Evolutionary conservation across 2,888 invertebrate species (phyloP), one percentile per base, ranked within the genome.

Genomic region (Peribatodes rhomboidaria): DNA sequence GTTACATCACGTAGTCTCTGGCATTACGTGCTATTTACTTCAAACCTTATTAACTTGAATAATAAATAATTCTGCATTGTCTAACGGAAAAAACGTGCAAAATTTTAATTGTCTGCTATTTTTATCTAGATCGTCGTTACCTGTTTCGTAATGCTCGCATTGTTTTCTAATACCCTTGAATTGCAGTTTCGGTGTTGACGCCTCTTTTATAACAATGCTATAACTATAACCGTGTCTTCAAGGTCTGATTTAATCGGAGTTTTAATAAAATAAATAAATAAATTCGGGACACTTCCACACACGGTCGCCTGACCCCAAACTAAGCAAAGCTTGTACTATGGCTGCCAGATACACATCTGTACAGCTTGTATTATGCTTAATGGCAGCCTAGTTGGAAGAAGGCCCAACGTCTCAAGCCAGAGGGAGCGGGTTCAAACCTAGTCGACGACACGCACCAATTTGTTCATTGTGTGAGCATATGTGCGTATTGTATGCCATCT

Each of bases 51-150:
- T 7, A 2, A n/a, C n/a, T 8, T 11, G 13, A n/a, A n/a, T 11
- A n/a, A 49, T 22, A 11, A 14, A 31, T 49, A 10, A n/a, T n/a
- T n/a, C 14, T 49, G 27, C 47, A 31, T 14, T 9, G 18, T 20
- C 56, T 37, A 16, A 16, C 39, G 33, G 47, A 37, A 56, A 59
- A 42, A 3, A 52, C 10, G 33, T 58, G 44, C 65, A 37, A 66
- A 61, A 62, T 52, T 54, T 65, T 9, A 58, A 75, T 76, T 74
- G 68, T 18, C 55, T 50, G 11, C 60, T 61, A 65, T 72, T 69
- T 70, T 62, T 66, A 73, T 70, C 65, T 72, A 68, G 60, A 61
- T 62, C 42, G 53, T 10, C 42, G 14, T 50, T 66, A 39, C 49
- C 37, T 56, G 56, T 57, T 65, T 61, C 44, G 66, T 47, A 64